Conservation (phyloP, 2,797 vertebrate genomes). For the Paguma larvata region DNA sequence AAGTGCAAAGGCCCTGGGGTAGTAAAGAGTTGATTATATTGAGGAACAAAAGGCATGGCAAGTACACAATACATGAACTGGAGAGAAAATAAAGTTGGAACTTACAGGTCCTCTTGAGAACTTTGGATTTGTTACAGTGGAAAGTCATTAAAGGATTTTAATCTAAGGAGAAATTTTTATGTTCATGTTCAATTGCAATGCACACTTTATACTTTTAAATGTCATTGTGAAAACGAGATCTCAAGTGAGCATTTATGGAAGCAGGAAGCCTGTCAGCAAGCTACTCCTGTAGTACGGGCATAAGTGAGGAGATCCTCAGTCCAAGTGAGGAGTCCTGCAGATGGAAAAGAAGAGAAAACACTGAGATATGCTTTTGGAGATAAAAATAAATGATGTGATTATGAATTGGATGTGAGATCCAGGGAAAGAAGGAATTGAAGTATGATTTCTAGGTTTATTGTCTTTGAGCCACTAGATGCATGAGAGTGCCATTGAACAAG, state of each 20-base stretch:
- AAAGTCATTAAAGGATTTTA: not conserved
- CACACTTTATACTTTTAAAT: not conserved
- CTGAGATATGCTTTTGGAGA: not conserved
- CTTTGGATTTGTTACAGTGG: not conserved
- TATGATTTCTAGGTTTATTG: not conserved
- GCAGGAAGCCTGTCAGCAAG: not conserved
- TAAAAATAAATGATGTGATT: not conserved
- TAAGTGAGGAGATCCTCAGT: not conserved
- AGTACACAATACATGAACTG: not conserved
- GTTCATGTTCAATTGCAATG: not conserved
- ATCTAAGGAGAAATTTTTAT: not conserved
- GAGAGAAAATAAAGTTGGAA: not conserved
- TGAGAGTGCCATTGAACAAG: not conserved
- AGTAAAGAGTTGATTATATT: not conserved
- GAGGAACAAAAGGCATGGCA: not conserved
- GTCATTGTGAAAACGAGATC: not conserved
- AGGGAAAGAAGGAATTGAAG: not conserved
- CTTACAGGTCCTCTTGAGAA: not conserved
- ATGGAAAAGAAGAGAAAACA: not conserved
- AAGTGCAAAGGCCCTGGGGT: not conserved
- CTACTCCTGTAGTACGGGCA: not conserved
- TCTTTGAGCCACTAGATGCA: not conserved
- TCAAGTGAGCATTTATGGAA: not conserved
- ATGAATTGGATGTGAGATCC: not conserved
- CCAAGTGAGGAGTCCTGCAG: not conserved